Base-by-base conservation (phyloP, 2,797 vertebrate genomes). In the Tenualosa thibaudeaui region DNA sequence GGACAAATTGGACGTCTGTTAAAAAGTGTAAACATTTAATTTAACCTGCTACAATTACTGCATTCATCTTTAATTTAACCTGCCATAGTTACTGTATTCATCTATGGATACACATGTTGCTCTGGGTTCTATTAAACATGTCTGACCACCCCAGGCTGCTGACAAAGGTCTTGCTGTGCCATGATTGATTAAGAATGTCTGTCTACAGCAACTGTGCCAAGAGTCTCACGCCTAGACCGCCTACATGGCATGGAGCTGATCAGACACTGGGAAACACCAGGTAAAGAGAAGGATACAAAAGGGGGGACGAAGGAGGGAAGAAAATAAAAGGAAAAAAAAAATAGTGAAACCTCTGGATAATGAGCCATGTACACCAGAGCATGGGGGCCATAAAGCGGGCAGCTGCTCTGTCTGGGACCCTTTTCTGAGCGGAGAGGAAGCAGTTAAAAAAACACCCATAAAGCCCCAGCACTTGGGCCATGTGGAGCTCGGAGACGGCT, bases 381-480 rank as follows among this genome's bases (percentile, higher is more conserved):
- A 82, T 51, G 81, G 49, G 56, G 37, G 4, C 85, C 81, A 86
- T 88, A 88, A 89, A 88, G 84, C 68, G 8, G 15, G 37, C 19
- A n/a, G 81, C 81, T 65, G 85, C 84, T 81, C 50, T 75, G 43
- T 83, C 81, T 19, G 58, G 60, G 60, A 84, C 71, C 58, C 84
- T 71, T 83, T 40, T 19, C 86, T 81, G 81, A 86, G 82, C 83
- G 65, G 71, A 86, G 85, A 89, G 89, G 87, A 89, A 88, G 85
- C 81, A 84, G 50, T 87, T 65, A 81, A 84, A 88, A 86, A 85
- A 84, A 84, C 53, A 78, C 37, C 71, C 65, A 86, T 54, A 82
- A 40, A 84, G 46, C 31, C 17, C 71, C 40, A 1, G 68, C 37
- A 1, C 6, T 43, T 19, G 71, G 71, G 71, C 71, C 71, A 78